Conservation (phyloP, 1,140 invertebrate genomes). For the Bombyx mandarina region DNA sequence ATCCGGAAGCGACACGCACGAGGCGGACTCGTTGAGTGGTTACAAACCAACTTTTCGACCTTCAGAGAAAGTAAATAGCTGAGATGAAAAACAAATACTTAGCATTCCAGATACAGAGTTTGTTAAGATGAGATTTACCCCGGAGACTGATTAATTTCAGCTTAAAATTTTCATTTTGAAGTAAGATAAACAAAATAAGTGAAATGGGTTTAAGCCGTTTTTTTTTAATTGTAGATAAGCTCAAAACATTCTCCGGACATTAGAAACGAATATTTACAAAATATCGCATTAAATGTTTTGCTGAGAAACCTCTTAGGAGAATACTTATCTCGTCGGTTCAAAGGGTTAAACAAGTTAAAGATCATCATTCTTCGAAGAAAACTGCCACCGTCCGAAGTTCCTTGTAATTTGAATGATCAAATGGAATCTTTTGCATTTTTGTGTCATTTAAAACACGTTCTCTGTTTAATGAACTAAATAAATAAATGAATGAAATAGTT, state of each 20-base stretch:
- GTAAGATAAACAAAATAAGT: neutral
- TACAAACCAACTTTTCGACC: neutral
- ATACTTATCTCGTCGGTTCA: neutral
- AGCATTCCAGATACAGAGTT: neutral
- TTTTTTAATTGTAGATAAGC: no score
- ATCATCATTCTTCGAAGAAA: slow-evolving; percentile 10
- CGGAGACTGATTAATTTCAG: no score
- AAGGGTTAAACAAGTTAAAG: slow-evolving; percentile 11
- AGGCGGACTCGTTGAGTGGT: slow-evolving; percentile 3
- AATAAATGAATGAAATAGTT: no score
- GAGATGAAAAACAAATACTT: neutral
- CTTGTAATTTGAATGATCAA: slow-evolving; percentile 16
- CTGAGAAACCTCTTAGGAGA: no score
- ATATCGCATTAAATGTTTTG: no score
- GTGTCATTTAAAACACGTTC: no score
- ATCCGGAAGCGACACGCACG: slow-evolving; percentile 14
- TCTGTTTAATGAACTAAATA: no score
- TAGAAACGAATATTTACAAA: no score
- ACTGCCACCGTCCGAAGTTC: slow-evolving; percentile 5
- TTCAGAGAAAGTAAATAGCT: neutral
- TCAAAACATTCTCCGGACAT: no score
- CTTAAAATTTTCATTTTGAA: no score
- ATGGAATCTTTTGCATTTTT: slow-evolving; percentile 9
- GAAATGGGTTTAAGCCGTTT: neutral
- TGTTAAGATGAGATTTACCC: no score